These are phyloP conservation scores for Eulimnadia texana DNA, from an alignment of 1,140 invertebrate species.

Conservation along the genomic window DNA sequence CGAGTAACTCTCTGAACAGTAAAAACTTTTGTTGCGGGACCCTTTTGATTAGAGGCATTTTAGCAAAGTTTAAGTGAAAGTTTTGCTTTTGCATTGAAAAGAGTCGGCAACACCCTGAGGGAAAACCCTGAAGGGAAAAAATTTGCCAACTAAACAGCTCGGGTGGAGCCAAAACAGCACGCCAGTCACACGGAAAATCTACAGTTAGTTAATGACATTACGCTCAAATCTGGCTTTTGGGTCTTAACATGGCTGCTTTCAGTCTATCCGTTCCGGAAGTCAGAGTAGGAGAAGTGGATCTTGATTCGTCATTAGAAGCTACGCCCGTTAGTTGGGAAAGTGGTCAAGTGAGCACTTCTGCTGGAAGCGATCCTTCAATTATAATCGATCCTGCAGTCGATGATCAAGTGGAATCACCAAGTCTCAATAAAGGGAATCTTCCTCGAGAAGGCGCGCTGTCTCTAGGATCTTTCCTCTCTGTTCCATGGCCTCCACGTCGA, in stretches of 20 bases:
- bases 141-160: too few relatives aligned
- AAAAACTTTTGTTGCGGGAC: not conserved
- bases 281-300: not conserved
- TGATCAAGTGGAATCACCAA: not conserved
- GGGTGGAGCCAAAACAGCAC: too few relatives aligned
- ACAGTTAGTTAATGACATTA: too few relatives aligned
- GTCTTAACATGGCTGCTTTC: not conserved
- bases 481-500: conserved; percentile 11
- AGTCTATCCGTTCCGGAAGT: not conserved
- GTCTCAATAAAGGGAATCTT: not conserved
- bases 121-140: too few relatives aligned
- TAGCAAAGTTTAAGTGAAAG: too few relatives aligned
- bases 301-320: not conserved
- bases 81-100: too few relatives aligned
- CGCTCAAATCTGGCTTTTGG: too few relatives aligned
- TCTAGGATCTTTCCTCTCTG: conserved; percentile 5
- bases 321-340: not conserved
- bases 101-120: too few relatives aligned
- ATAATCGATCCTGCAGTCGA: not conserved
- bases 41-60: too few relatives aligned
- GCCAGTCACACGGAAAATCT: too few relatives aligned
- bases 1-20: not conserved
- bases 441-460: conserved; percentile 9
- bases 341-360: not conserved
- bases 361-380: not conserved